A percentile compares a stretch with the other conserved stretches of the same genome.
These are phyloP conservation scores for Sebastes itinus DNA, from an alignment of 2,797 vertebrate genomes.

Conservation along the genomic window DNA sequence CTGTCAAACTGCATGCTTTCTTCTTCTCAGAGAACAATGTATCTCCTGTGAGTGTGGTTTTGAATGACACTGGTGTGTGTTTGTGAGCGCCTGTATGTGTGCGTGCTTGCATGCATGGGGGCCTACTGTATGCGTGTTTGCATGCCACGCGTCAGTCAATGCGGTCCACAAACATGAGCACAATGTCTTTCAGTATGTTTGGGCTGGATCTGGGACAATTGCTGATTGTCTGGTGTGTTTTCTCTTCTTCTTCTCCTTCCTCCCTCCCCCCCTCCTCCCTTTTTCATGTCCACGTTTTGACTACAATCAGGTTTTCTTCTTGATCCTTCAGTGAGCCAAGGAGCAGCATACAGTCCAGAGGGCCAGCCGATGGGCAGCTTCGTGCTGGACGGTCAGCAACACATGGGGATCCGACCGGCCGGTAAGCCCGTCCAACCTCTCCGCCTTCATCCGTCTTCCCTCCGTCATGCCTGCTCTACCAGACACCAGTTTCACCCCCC, in stretches of 20 bases:
- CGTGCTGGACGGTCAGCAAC: slow-evolving; percentile 99
- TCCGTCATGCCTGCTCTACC: slow-evolving; percentile 33
- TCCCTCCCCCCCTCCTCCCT: slow-evolving; percentile 86
- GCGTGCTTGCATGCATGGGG: slow-evolving; percentile 46
- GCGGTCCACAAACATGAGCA: slow-evolving; percentile 75
- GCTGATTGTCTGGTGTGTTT: slow-evolving; percentile 99
- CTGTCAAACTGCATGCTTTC: slow-evolving; percentile 75
- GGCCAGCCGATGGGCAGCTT: slow-evolving; percentile 99
- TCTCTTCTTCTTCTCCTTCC: slow-evolving; percentile 90
- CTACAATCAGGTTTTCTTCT: slow-evolving; percentile 99
- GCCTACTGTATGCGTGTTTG: slow-evolving; percentile 73
- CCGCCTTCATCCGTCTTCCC: not conserved
- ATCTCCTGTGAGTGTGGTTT: slow-evolving; percentile 63
- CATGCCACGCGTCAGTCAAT: slow-evolving; percentile 73
- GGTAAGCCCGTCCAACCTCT: slow-evolving; percentile 81
- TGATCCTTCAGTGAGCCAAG: slow-evolving; percentile 99
- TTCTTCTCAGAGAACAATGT: slow-evolving; percentile 71
- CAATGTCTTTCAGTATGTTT: slow-evolving; percentile 88
- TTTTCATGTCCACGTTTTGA: slow-evolving; percentile 99
- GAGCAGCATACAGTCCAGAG: slow-evolving; percentile 99
- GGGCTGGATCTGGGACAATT: slow-evolving; percentile 94
- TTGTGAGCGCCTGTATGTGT: slow-evolving; percentile 15
- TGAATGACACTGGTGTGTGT: slow-evolving; percentile 62
- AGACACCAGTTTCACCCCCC: slow-evolving; percentile 20
- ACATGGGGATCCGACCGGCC: slow-evolving; percentile 99